A percentile compares a stretch with the other conserved stretches of the same genome.
Conservation (phyloP, 2,113 vertebrate species). For the Labrus mixtus region DNA sequence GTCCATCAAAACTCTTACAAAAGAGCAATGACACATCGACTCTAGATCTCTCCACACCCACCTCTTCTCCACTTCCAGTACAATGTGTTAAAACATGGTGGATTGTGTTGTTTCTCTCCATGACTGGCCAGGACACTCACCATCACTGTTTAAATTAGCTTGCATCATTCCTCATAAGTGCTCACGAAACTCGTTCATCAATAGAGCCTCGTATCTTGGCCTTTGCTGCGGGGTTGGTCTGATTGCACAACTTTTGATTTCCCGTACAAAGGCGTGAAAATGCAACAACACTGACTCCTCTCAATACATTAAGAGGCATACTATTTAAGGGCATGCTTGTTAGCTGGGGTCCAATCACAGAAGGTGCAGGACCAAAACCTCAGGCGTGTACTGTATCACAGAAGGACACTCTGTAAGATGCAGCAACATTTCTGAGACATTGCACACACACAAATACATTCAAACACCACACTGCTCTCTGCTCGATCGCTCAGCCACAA, state of each 20-base stretch:
- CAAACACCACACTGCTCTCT: slow-evolving; percentile 26
- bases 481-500: slow-evolving; percentile 25
- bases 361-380: slow-evolving; percentile 2
- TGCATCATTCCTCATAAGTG: slow-evolving; percentile 19
- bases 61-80: neutral
- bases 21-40: slow-evolving; percentile 32
- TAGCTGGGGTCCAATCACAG: slow-evolving; percentile 4
- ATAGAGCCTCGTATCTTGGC: neutral
- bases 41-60: slow-evolving; percentile 12
- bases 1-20: slow-evolving; percentile 31
- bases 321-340: slow-evolving; percentile 6
- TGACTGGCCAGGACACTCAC: slow-evolving; percentile 19
- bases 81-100: slow-evolving; percentile 28
- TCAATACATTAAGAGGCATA: slow-evolving; percentile 3
- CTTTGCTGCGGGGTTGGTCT: neutral
- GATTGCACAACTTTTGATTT: slow-evolving; percentile 21
- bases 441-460: slow-evolving; percentile 7
- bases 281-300: slow-evolving; percentile 9
- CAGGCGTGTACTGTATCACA: slow-evolving; percentile 3
- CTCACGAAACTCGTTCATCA: slow-evolving; percentile 21
- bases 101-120: slow-evolving; percentile 40
- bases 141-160: slow-evolving; percentile 22
- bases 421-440: neutral
- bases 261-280: slow-evolving; percentile 6
- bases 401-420: neutral